These are phyloP conservation scores for Dallia pectoralis DNA, from an alignment of 2,797 vertebrate genomes.

Conservation along the genomic window DNA sequence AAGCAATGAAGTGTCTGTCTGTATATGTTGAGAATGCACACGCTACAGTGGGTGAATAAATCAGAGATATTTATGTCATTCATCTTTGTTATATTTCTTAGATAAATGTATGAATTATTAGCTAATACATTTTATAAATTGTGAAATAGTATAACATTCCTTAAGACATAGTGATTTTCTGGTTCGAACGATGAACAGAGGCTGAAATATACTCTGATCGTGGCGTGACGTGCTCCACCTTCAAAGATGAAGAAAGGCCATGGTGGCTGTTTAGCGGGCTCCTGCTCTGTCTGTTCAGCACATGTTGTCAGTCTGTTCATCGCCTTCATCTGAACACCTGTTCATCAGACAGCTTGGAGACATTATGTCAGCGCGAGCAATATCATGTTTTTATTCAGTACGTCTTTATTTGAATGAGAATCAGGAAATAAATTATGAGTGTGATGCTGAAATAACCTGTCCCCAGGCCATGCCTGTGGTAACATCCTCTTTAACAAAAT, in stretches of 20 bases:
- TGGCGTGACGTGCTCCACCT: conserved; percentile 92
- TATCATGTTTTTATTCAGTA: too few species aligned
- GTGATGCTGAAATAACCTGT: too few species aligned
- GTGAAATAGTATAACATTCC: not conserved
- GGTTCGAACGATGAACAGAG: conserved; percentile 88
- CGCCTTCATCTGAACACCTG: conserved; percentile 91
- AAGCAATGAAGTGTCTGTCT: not conserved
- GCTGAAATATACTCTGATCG: conserved; percentile 91
- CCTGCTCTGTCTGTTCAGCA: conserved; percentile 94
- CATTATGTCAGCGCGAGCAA: not conserved
- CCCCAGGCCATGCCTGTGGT: too few species aligned
- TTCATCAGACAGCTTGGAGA: conserved; percentile 80
- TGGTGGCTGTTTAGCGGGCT: conserved; percentile 93
- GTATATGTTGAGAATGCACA: not conserved
- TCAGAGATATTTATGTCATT: not conserved
- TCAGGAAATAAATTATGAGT: too few species aligned
- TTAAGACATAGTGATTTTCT: not conserved
- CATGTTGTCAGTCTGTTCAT: conserved; percentile 98
- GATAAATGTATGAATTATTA: not conserved
- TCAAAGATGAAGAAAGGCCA: conserved; percentile 83
- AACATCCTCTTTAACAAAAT: too few species aligned
- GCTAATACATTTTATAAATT: not conserved
- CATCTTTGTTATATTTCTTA: not conserved
- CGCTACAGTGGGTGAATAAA: not conserved
- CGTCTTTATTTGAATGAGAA: too few species aligned